Evolutionary conservation across 2,888 invertebrate species (phyloP).

Genomic region (Aricia artaxerxes): DNA sequence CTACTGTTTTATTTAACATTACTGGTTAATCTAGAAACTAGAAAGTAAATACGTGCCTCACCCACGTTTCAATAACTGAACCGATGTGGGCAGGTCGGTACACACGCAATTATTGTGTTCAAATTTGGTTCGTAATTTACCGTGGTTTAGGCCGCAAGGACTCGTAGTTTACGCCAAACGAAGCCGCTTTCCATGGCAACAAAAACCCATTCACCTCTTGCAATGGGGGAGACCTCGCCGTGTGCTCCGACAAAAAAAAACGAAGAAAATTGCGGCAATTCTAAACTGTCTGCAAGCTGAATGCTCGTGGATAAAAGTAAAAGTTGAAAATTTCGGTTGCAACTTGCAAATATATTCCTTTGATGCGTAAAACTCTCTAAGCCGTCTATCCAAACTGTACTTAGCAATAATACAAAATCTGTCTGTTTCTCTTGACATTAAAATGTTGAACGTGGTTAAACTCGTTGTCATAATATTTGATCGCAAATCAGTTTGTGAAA

Average conservation of each 20-base stretch:
- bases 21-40: constrained; percentile 36
- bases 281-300: not conserved
- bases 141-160: not conserved
- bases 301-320: not conserved
- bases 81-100: constrained; percentile 33
- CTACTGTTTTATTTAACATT: constrained; percentile 39
- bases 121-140: constrained; percentile 22
- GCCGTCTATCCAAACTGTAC: not conserved
- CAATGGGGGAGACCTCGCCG: constrained; percentile 3
- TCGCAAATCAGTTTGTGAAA: constrained; percentile 17
- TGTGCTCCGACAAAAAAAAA: constrained; percentile 7
- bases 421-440: not conserved
- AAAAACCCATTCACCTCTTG: not conserved
- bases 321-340: constrained; percentile 1
- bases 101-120: constrained; percentile 36
- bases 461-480: constrained; percentile 18
- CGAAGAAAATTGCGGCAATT: constrained; percentile 6
- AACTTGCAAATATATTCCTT: not conserved
- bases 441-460: constrained; percentile 4
- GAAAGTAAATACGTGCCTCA: constrained; percentile 35
- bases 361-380: not conserved
- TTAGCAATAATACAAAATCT: not conserved
- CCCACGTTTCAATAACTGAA: constrained; percentile 34
- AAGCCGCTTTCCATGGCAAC: constrained; percentile 14
- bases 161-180: not conserved